These are phyloP conservation scores for Piaya cayana DNA, from an alignment of 2,113 vertebrate genomes.

Conservation along the genomic window DNA sequence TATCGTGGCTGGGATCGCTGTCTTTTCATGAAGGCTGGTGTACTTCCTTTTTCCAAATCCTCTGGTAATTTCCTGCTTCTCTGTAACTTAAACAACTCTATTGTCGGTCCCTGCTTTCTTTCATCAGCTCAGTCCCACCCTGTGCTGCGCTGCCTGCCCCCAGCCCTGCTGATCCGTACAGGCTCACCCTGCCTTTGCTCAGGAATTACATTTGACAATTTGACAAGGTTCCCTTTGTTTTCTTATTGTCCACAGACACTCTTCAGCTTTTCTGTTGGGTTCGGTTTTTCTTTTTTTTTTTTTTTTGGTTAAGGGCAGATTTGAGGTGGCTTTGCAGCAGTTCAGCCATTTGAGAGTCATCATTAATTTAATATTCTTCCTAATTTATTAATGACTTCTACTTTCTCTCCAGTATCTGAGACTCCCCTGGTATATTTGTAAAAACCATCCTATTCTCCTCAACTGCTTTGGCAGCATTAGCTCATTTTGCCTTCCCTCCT, in stretches of 20 bases:
- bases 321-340: conserved; percentile 7
- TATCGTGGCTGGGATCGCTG: not conserved
- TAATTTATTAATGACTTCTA: conserved; percentile 66
- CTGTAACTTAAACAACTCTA: conserved; percentile 13
- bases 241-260: not conserved
- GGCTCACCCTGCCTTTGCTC: not conserved
- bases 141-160: not conserved
- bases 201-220: not conserved
- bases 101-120: not conserved
- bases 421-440: conserved; percentile 42
- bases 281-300: too few species aligned
- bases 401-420: conserved; percentile 45
- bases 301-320: not conserved
- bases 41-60: not conserved
- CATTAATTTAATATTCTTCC: conserved; percentile 65
- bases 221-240: conserved; percentile 14
- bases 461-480: not conserved
- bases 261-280: not conserved
- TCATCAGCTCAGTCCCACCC: not conserved
- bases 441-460: conserved; percentile 19
- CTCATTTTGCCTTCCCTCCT: not conserved
- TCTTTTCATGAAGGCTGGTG: not conserved
- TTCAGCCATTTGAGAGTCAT: conserved; percentile 62
- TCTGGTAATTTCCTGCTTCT: conserved; percentile 44
- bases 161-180: not conserved